phyloP scores from a whole-genome alignment of 2,888 invertebrate species.

The Resseliella maxima region DNA sequence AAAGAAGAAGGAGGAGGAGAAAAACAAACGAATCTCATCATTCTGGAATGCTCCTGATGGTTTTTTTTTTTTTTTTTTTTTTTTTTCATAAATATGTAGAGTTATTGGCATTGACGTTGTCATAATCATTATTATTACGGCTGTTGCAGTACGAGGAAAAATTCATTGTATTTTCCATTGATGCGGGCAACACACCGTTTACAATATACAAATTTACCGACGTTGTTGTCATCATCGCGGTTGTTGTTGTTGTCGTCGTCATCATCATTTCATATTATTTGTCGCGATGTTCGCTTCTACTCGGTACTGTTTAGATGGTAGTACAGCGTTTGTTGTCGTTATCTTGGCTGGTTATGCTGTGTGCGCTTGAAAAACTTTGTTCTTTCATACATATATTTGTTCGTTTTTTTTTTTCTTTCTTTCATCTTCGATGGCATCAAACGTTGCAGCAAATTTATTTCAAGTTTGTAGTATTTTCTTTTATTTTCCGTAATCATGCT shows the following conservation, averaged over 20 bases:
- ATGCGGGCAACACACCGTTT: not conserved
- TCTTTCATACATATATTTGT: not conserved
- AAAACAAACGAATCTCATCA: not conserved
- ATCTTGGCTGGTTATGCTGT: too few relatives aligned
- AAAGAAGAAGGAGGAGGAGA: too few relatives aligned
- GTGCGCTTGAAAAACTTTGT: not conserved
- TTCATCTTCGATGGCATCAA: conserved; percentile 19
- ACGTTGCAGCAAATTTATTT: conserved; percentile 31
- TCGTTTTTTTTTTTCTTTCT: too few relatives aligned
- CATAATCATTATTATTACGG: not conserved
- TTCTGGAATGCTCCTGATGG: not conserved
- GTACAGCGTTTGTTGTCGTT: too few relatives aligned
- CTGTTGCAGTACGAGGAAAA: not conserved
- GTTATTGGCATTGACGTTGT: conserved; percentile 35
- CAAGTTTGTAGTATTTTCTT: conserved; percentile 48
- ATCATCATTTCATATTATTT: not conserved
- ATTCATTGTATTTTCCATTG: conserved; percentile 26
- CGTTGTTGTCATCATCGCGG: not conserved
- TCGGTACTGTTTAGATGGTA: not conserved
- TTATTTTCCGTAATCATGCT: conserved; percentile 34
- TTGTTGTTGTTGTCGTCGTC: not conserved
- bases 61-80: not conserved
- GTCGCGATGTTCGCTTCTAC: not conserved
- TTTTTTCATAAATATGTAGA: not conserved
- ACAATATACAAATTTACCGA: conserved; percentile 18